Evolutionary conservation across 2,113 vertebrate species (phyloP), one percentile per base, ranked within the genome.

Genomic region (Albula glossodonta): DNA sequence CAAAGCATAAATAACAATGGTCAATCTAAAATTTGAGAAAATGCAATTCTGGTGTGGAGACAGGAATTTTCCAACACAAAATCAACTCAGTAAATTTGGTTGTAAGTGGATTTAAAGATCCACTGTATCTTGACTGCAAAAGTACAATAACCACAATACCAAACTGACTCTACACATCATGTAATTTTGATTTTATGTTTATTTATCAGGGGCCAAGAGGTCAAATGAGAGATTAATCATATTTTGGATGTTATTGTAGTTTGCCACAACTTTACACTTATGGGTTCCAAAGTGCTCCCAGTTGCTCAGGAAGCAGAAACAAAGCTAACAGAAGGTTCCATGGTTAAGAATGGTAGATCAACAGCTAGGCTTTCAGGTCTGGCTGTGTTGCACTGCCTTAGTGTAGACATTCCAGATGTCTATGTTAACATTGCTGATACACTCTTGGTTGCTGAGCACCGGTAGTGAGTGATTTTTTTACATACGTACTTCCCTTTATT

Each of bases 401-500:
- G n/a, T 66, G 31, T 7, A 74, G 31, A 74, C 70, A 66, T 66
- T 66, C 60, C 60, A 66, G 9, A 22, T 22, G 22, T 66, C 60
- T 66, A 66, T 66, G 17, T 66, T 22, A 66, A 66, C 22, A 41
- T 19, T 66, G 60, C 60, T 19, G 60, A 66, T 66, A 22, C 60
- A 66, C 60, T 66, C 60, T 22, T 66, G 60, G 60, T 66, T 66
- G 7, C 70, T 49, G 89, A 90, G 91, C 90, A 85, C 84, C 91
- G 91, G 88, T 78, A 88, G 87, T 31, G 88, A 91, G 22, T 25
- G n/a, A 74, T 25, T n/a, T 10, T 74, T 84, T 60, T 90, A 87
- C 88, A 90, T 90, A 89, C 87, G 78, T 90, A 87, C 31, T 87
- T 91, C 92, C 90, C 93, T 94, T 94, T 93, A 93, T 49, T 53